Evolutionary conservation across 1,140 invertebrate species (phyloP), one percentile per base, ranked within the genome.

Genomic region (Aphidius gifuensis): DNA sequence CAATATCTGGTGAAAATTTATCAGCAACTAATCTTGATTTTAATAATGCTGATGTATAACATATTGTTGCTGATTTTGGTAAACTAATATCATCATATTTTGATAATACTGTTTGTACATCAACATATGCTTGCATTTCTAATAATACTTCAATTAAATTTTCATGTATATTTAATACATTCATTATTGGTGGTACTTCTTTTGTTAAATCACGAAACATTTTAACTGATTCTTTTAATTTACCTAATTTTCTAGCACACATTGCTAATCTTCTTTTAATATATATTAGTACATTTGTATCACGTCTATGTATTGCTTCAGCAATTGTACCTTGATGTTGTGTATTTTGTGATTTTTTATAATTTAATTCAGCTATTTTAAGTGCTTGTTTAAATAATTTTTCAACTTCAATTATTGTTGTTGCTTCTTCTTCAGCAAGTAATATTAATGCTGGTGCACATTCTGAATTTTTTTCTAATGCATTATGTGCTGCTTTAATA

Each of bases 151-250:
- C 97, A 72, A 99, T 94, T 48, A 99, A 83, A 83, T 99, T 99
- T 83, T 99, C 97, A 79, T 98, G 97, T 58, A 98, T 93, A 74
- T 96, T 95, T 61, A 98, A 85, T 45, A 96, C 90, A 80, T 93
- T 96, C 88, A 98, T 91, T 70, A 96, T 94, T n/a, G 93, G 92
- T 59, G 92, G 92, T 70, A 96, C 94, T 84, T 99, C 97, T 83
- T 98, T 98, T 32, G 96, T 95, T 51, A 98, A 81, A 84, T 99
- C 97, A 73, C 95, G 86, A 84, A 98, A 98, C 85, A 98, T 94
- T 83, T 98, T 98, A 5, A 96, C 90, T 5, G 96, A 93, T 82
- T 99, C 97, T 81, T 96, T 94, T 51, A 96, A 83, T 72, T 92
- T 90, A 6, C 96, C 96, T 50, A 98, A 82, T 73, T 97, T 95